Percentiles rank a stretch among this genome's conserved stretches.
Conservation (phyloP, 2,797 vertebrate genomes). For the Arctocebus calabarensis region DNA sequence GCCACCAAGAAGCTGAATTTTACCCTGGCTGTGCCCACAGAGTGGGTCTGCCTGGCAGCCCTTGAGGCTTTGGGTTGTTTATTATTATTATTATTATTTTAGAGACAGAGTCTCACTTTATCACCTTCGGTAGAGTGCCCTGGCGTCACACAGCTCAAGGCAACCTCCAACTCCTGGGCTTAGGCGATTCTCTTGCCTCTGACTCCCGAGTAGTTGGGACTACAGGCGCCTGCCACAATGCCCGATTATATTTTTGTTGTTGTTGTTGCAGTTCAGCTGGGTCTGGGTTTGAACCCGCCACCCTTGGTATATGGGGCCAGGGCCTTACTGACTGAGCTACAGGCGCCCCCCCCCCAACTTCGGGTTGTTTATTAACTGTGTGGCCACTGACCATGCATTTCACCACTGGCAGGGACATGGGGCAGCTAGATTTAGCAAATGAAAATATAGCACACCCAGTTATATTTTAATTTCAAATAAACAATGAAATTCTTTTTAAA, state of each 20-base stretch:
- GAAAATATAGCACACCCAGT: conserved; percentile 40
- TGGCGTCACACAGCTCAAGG: too few relatives aligned
- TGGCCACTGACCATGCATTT: conserved; percentile 42
- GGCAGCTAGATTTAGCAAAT: conserved; percentile 65
- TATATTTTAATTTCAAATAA: conserved; percentile 67
- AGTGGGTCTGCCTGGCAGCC: neutral
- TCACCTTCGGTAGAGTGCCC: too few relatives aligned
- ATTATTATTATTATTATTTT: conserved; percentile 45
- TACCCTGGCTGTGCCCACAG: neutral
- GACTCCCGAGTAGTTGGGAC: too few relatives aligned
- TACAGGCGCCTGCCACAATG: too few relatives aligned
- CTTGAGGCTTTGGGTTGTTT: conserved; percentile 66
- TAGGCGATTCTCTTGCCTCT: too few relatives aligned
- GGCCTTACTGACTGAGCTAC: too few relatives aligned
- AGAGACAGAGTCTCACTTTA: too few relatives aligned
- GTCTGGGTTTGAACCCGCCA: too few relatives aligned
- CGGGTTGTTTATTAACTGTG: conserved; percentile 76
- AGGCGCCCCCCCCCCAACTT: neutral
- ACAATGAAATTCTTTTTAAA: neutral
- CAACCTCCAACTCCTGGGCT: too few relatives aligned
- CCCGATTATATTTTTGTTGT: too few relatives aligned
- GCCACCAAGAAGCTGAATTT: neutral
- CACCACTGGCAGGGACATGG: neutral
- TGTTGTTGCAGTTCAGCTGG: too few relatives aligned
- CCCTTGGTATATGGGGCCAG: too few relatives aligned